Evolutionary conservation across 92 coral and sea anemone genomes (phyloP), one percentile per base, ranked within the genome.

Genomic region (Zoanthus sociatus): DNA sequence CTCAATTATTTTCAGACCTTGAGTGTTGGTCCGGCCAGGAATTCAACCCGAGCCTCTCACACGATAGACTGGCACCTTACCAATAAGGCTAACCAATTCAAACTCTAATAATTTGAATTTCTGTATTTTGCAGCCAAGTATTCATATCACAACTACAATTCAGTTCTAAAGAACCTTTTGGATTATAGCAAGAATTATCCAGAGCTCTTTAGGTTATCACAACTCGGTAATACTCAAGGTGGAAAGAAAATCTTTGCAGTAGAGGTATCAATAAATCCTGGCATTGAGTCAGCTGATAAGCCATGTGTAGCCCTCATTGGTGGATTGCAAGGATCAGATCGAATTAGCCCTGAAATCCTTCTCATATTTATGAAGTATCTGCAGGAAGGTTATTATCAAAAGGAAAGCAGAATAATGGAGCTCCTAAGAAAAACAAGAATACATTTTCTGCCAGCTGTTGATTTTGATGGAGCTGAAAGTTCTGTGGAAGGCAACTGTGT

Each of bases 261-360:
- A 71, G 93, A 92, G 74, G 71, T 94, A 14, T 92, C 99, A 9
- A 92, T 64, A 42, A 89, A 89, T 33, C 84, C 91, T 46, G 95
- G 92, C 2, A 46, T 79, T 15, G 73, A 78, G 13, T 88, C 89
- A 63, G 87, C 55, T 50, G 83, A 84, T 75, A 93, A 89, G 66
- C 94, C 98, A 12, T 90, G 71, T 10, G 91, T 97, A 37, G 99
- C 97, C 0, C 90, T 97, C n/a, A 90, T 97, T 47, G 99, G 98
- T 21, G 93, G 98, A 78, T 74, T 97, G 56, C 87, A 95, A 68
- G 99, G 95, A 9, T 91, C 90, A 26, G 99, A 95, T 73, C 88
- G 92, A 12, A 83, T 90, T 46, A 96, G 99, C 70, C 88, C 95
- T n/a, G 99, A 97, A 81, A 78, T 93, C 21, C 90, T 97, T 30